Percentiles rank a stretch among this genome's conserved stretches.
These are phyloP conservation scores for Dicyrtomina minuta DNA, from an alignment of 2,888 invertebrate genomes.

Conservation along the genomic window DNA sequence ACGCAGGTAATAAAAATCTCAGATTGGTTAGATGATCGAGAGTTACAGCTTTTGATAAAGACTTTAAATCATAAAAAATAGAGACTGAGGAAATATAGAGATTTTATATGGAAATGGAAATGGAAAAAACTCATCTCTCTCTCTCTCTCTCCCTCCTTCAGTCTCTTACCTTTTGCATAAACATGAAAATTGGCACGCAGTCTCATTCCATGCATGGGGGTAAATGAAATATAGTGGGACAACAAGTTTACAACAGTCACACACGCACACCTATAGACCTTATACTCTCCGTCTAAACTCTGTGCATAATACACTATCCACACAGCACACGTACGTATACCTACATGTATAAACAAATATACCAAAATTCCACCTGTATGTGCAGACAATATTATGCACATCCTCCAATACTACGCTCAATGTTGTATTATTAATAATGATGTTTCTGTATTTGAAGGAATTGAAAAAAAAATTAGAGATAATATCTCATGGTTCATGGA, in stretches of 20 bases:
- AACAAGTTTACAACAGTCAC: conserved; percentile 20
- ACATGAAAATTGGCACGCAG: conserved; percentile 23
- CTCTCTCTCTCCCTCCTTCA: neutral
- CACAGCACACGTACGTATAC: too few species aligned
- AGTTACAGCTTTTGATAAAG: conserved; percentile 15
- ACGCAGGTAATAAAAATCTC: conserved; percentile 23
- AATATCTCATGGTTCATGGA: too few species aligned
- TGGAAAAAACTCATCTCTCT: neutral
- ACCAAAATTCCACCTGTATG: too few species aligned
- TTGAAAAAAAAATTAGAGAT: too few species aligned
- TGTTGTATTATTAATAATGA: too few species aligned
- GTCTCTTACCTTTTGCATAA: conserved; percentile 13
- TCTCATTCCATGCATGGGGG: conserved; percentile 6
- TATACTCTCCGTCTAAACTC: too few species aligned
- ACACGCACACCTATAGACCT: conserved; percentile 7
- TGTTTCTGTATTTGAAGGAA: too few species aligned
- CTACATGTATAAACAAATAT: too few species aligned
- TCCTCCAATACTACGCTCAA: too few species aligned
- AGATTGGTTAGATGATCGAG: conserved; percentile 7
- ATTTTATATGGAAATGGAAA: conserved; percentile 4
- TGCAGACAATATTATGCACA: too few species aligned
- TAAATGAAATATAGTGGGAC: neutral
- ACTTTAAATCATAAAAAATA: conserved; percentile 14
- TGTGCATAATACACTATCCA: too few species aligned
- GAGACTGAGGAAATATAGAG: conserved; percentile 12